Evolutionary conservation across 2,113 vertebrate genomes (phyloP), one percentile per base, ranked within the genome.

Genomic region (Lophura nycthemera): DNA sequence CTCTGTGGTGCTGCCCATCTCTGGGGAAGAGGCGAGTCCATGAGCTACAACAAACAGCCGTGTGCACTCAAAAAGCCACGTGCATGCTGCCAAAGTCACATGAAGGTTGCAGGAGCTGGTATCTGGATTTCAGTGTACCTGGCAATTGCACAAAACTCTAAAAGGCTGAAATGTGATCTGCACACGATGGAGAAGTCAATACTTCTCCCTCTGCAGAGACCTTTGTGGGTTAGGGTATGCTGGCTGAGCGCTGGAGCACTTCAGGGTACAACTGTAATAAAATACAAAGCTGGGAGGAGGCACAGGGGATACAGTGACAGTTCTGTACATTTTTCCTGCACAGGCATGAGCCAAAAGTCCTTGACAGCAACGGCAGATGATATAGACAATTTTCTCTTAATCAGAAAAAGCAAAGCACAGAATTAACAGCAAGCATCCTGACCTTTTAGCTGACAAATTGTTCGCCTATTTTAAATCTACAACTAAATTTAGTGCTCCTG

Each of bases 131-230:
- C 93, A 88, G 89, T 63, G 84, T 84, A 87, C 83, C 91, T 96
- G 95, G 95, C 94, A 95, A 80, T 86, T n/a, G 75, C 83, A 92
- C 96, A 96, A 88, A 93, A 79, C 78, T 95, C 87, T 96, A 83
- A 96, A 95, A 96, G 93, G 93, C 89, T 97, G 96, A 95, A 90
- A 94, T 94, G 30, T 89, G 93, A 96, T 90, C 93, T 87, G 79
- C 60, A 77, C 66, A 42, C 29, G 88, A 83, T 88, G 78, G 70
- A 93, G 80, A 82, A 97, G 94, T 94, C 92, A 92, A 92, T 96
- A 94, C 42, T 45, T 64, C 61, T 93, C 86, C 83, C 80, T 96
- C 78, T 11, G 2, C 82, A 6, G 89, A 84, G 95, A 72, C 70
- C 87, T 83, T 59, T 73, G 60, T 63, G 89, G 83, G 84, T 57